Evolutionary conservation across 2,113 vertebrate genomes (phyloP).

Genomic region (Salvator merianae): DNA sequence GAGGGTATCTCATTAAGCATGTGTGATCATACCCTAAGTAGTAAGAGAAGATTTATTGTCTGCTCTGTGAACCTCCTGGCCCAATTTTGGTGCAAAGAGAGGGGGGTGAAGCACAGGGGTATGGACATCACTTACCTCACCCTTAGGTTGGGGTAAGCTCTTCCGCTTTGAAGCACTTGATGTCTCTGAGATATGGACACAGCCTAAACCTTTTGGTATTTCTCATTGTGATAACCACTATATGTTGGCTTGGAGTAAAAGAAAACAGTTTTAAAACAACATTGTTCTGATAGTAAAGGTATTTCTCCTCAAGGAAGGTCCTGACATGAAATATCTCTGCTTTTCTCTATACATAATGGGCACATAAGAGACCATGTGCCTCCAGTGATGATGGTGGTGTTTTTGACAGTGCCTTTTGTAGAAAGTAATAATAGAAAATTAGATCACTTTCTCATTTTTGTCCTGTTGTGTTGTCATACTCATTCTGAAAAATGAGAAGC

Average conservation of each 20-base stretch:
- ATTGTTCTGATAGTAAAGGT: not conserved
- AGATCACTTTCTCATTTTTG: not conserved
- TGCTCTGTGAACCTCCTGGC: too few relatives aligned
- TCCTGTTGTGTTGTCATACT: not conserved
- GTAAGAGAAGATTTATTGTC: too few relatives aligned
- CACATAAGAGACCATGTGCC: not conserved
- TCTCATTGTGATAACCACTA: constrained; percentile 10
- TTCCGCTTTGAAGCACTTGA: too few relatives aligned
- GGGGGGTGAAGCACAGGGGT: too few relatives aligned
- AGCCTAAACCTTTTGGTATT: not conserved
- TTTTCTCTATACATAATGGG: accelerated
- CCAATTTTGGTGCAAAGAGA: too few relatives aligned
- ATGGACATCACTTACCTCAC: too few relatives aligned
- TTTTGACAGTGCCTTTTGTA: not conserved
- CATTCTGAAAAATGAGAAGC: not conserved
- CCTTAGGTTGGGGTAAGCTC: too few relatives aligned
- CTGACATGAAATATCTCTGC: not conserved
- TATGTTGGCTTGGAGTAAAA: constrained; percentile 8
- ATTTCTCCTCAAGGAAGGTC: not conserved
- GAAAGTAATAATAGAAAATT: not conserved
- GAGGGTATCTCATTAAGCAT: too few relatives aligned
- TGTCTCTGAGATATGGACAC: too few relatives aligned
- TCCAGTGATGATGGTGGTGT: not conserved
- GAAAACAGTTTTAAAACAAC: not conserved
- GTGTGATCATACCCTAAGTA: too few relatives aligned